Evolutionary conservation across 1,140 invertebrate genomes (phyloP).

Genomic region (Drosophila leontia): DNA sequence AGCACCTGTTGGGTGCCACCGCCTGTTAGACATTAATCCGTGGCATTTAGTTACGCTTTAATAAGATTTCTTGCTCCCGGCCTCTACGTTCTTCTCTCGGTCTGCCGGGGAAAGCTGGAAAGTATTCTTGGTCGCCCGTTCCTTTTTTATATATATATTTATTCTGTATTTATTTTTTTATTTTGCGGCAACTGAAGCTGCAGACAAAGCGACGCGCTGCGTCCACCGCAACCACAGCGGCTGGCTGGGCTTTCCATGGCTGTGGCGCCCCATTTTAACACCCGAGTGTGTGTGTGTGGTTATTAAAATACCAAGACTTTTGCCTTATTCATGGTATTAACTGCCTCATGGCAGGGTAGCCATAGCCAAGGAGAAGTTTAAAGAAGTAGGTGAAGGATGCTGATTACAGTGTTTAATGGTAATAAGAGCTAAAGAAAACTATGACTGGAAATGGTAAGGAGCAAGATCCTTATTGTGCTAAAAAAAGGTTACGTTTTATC

Average conservation of each 20-base stretch:
- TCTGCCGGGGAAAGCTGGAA: conserved; percentile 20
- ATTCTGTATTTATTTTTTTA: conserved; percentile 4
- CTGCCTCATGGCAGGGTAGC: not conserved
- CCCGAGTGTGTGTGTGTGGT: conserved; percentile 49
- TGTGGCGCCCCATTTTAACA: conserved; percentile 61
- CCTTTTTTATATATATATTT: not conserved
- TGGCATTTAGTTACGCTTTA: conserved; percentile 83
- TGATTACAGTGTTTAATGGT: conserved; percentile 1
- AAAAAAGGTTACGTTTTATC: not conserved
- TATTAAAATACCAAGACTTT: conserved; percentile 50
- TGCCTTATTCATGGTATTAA: conserved; percentile 26
- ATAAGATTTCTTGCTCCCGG: conserved; percentile 69
- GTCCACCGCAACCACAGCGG: conserved; percentile 29
- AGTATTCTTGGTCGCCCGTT: conserved; percentile 16
- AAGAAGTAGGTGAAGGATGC: conserved; percentile 19
- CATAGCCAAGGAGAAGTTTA: not conserved
- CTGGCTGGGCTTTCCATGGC: conserved; percentile 28
- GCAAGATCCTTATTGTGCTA: not conserved
- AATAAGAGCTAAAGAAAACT: conserved; percentile 10
- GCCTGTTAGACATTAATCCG: conserved; percentile 80
- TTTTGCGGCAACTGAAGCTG: conserved; percentile 24
- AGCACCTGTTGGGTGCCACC: conserved; percentile 68
- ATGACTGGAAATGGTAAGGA: not conserved
- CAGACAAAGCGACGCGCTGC: conserved; percentile 64
- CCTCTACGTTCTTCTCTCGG: conserved; percentile 14